Conservation (phyloP, 2,888 invertebrate genomes). For the Hyposoter didymator region DNA sequence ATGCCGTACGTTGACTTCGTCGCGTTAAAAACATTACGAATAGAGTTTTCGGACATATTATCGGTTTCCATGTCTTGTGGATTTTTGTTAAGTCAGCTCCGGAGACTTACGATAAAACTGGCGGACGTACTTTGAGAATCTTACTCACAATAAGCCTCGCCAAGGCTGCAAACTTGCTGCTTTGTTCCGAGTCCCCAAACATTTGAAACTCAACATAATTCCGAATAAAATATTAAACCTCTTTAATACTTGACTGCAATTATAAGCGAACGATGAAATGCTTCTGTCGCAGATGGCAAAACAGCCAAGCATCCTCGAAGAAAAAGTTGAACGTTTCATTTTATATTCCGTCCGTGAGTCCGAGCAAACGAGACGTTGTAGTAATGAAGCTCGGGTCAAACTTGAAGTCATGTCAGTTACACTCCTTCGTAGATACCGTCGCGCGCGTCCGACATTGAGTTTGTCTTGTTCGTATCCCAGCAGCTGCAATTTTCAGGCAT, state of each 20-base stretch:
- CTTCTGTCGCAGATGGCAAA: background rate
- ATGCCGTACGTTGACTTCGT: no score
- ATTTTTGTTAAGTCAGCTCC: no score
- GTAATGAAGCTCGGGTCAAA: background rate
- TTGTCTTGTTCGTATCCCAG: background rate
- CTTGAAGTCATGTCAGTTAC: background rate
- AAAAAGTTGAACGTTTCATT: background rate
- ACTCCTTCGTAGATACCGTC: background rate
- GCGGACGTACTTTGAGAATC: no score
- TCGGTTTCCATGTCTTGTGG: no score
- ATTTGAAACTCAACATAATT: background rate
- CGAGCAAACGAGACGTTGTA: background rate
- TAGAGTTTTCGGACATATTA: no score
- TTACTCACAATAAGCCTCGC: background rate
- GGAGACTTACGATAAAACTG: no score
- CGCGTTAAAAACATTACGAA: no score
- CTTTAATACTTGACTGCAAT: background rate
- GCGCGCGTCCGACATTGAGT: background rate
- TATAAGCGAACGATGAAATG: background rate
- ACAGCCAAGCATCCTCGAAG: background rate
- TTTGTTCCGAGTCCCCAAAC: background rate
- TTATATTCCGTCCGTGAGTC: background rate
- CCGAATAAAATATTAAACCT: background rate
- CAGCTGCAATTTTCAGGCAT: constrained; percentile 24
- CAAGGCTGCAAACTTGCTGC: no score